Base-by-base conservation (phyloP, 2,888 invertebrate species). In the Agapostemon virescens region DNA sequence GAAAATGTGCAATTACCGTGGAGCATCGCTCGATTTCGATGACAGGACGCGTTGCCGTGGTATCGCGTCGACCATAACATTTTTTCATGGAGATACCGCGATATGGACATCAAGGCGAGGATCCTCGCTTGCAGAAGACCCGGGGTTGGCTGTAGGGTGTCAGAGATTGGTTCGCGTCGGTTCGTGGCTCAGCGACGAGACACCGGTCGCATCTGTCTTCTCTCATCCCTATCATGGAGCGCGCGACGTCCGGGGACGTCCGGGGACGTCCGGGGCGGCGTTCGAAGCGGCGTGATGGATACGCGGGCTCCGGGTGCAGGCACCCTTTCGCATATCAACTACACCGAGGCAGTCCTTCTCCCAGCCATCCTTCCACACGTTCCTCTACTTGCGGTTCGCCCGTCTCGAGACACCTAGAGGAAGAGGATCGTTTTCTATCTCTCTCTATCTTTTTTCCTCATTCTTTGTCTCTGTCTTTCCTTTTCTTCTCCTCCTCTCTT, bases 161-260 rank as follows among this genome's bases (percentile, higher is more conserved):
- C 77, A 80, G 84, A 85, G 86, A 85, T 85, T 86, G 86, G 85
- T 81, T 84, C 80, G 83, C 82, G 85, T 86, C 84, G 81, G 82
- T 84, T 85, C 69, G 87, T 84, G 86, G 88, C 81, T 84, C 84
- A 83, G 77, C 85, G 82, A 80, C 75, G 86, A 84, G 84, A 84
- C 84, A 85, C 86, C 85, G 80, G 83, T 87, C 88, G 84, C 88
- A 88, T 84, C 85, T 82, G 86, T 85, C 88, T 87, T 85, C 82
- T 83, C 84, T 80, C 86, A 79, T 83, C 82, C 79, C 84, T 85
- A 86, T 80, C 81, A 70, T 64, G 84, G 45, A 38, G 33, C 17
- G 26, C 78, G 72, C 26, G 55, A 55, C 55, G 74, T 71, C 77
- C 38, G 79, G 49, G 67, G 64, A 73, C 17, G 74, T 73, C 77